Base-by-base conservation (phyloP, 2,888 invertebrate species). In the Platycheirus rosarum region DNA sequence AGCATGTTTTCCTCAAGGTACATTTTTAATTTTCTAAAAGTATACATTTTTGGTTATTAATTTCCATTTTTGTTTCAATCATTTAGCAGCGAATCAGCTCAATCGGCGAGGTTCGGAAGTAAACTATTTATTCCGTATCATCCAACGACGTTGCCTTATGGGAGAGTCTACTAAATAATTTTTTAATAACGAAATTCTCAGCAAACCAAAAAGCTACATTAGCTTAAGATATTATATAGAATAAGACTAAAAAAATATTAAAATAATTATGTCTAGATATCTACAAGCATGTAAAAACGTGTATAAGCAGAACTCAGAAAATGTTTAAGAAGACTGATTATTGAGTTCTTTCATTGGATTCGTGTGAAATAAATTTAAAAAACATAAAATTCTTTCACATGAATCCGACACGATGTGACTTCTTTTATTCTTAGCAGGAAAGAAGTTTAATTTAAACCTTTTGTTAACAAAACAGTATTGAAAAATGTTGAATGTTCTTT, bases 51-150 rank as follows among this genome's bases (percentile, higher is more conserved):
- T n/a, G n/a, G n/a, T n/a, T n/a, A n/a, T n/a, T n/a, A n/a, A n/a
- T n/a, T n/a, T n/a, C n/a, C n/a, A n/a, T n/a, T n/a, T n/a, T n/a
- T n/a, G n/a, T n/a, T n/a, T n/a, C n/a, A n/a, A n/a, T n/a, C n/a
- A n/a, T n/a, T n/a, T n/a, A 90, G 90, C 85, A 89, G 89, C 69
- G 90, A 89, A 75, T 90, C 90, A 40, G 89, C 88, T 0, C 90
- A 90, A 53, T 90, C 90, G 3, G 87, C 86, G 4, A 87, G 90
- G 29, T 89, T 90, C 78, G 89, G 89, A 32, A 87, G 89, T 73
- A 89, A 89, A 84, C 86, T 89, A 29, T 84, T 91, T 62, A 89
- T 90, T 85, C 88, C 90, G n/a, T 90, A 90, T 66, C 88, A 89
- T 85, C 89, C 89, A 63, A 87, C 87, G 75, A 86, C 86, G n/a